Percentiles rank a stretch among this genome's conserved stretches.
Conservation (phyloP, 1,140 invertebrate species). For the Drosophila sechellia region DNA sequence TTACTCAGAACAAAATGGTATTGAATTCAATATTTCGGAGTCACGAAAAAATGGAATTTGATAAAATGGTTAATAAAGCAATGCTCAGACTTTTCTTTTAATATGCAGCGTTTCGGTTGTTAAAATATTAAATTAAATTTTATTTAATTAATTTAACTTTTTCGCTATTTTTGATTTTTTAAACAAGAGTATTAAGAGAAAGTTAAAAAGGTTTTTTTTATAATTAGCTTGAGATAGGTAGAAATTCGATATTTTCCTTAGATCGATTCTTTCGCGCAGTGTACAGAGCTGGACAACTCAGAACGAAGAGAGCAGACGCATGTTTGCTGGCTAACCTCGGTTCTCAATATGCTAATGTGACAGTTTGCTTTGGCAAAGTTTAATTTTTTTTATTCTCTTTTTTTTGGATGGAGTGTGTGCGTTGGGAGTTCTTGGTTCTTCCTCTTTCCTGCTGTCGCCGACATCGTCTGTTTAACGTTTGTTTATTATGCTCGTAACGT, state of each 20-base stretch:
- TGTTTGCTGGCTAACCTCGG: constrained; percentile 58
- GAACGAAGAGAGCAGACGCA: constrained; percentile 46
- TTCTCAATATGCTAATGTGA: constrained; percentile 83
- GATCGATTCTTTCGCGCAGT: background rate
- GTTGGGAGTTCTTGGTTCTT: constrained; percentile 39
- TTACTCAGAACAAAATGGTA: constrained; percentile 3
- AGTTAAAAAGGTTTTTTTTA: too few relatives aligned
- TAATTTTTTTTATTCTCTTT: constrained; percentile 20
- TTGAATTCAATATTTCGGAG: too few relatives aligned
- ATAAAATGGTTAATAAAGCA: too few relatives aligned
- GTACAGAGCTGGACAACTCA: constrained; percentile 23
- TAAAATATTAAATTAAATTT: too few relatives aligned
- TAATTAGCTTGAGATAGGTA: too few relatives aligned
- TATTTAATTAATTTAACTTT: too few relatives aligned
- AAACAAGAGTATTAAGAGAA: too few relatives aligned
- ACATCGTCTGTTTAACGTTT: constrained; percentile 64
- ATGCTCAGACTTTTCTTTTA: too few relatives aligned
- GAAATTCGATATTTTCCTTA: background rate
- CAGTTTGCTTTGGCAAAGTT: constrained; percentile 63
- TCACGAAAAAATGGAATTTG: too few relatives aligned
- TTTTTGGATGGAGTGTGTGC: constrained; percentile 27
- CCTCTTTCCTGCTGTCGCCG: constrained; percentile 34
- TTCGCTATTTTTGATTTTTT: too few relatives aligned
- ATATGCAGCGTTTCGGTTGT: too few relatives aligned
- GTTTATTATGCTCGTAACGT: constrained; percentile 66